These are phyloP conservation scores for Craniophora ligustri DNA, from an alignment of 2,888 invertebrate genomes.

Conservation along the genomic window DNA sequence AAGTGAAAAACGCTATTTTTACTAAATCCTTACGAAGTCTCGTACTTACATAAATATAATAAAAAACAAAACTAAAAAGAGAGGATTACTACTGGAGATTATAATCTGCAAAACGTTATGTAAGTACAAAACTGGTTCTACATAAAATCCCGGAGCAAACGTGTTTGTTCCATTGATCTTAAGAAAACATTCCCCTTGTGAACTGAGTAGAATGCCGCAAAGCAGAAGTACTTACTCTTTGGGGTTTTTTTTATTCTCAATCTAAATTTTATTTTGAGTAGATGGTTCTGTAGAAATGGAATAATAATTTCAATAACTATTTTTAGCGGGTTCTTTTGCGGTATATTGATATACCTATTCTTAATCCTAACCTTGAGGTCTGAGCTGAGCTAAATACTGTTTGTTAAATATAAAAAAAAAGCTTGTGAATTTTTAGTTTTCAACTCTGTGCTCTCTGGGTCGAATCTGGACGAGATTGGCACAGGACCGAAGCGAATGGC, in stretches of 20 bases:
- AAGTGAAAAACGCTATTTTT: background rate
- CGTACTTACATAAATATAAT: conserved; percentile 1
- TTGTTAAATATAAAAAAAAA: no score
- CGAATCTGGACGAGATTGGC: no score
- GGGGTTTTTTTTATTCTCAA: no score
- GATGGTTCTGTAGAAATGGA: conserved; percentile 45
- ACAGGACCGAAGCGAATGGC: no score
- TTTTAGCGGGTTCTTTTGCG: no score
- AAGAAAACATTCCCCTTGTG: conserved; percentile 47
- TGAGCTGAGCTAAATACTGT: no score
- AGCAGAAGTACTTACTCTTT: conserved; percentile 28
- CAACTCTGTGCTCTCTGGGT: no score
- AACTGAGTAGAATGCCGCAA: conserved; percentile 36
- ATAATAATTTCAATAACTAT: no score
- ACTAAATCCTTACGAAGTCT: background rate
- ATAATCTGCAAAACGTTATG: conserved; percentile 48
- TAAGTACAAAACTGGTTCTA: conserved; percentile 51
- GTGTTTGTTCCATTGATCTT: conserved; percentile 51
- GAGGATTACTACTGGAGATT: conserved; percentile 40
- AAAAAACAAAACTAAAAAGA: conserved; percentile 2
- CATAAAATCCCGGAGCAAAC: conserved; percentile 29
- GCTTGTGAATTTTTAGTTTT: no score
- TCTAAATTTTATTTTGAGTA: conserved; percentile 7
- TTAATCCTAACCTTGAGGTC: no score
- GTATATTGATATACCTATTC: no score